phyloP scores from a whole-genome alignment of 2,888 invertebrate genomes.

The Hypomecis atomaria region DNA sequence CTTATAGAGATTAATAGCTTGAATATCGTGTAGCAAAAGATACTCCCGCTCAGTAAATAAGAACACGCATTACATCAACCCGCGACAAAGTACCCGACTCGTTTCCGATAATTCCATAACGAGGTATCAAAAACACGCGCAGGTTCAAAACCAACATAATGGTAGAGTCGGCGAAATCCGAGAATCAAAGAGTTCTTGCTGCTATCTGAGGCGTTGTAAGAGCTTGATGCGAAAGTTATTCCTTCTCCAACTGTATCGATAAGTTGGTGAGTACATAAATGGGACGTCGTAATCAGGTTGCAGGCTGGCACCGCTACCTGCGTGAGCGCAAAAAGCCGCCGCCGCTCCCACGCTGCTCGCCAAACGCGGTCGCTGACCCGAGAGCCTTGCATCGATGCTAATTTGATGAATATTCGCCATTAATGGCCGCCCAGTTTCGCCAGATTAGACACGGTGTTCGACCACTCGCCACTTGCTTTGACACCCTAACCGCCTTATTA shows the following conservation, averaged over 20 bases:
- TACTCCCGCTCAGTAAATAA: slow-evolving; percentile 5
- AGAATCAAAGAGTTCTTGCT: neutral
- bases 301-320: slow-evolving; percentile 46
- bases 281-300: slow-evolving; percentile 49
- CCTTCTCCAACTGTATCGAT: neutral
- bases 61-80: slow-evolving; percentile 21
- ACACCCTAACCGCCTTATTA: neutral
- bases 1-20: neutral
- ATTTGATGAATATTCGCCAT: slow-evolving; percentile 71
- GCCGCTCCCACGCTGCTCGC: slow-evolving; percentile 66
- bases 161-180: neutral
- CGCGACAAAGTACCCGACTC: slow-evolving; percentile 30
- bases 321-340: slow-evolving; percentile 63
- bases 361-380: slow-evolving; percentile 64
- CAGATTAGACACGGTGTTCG: slow-evolving; percentile 30
- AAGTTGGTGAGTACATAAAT: slow-evolving; percentile 28
- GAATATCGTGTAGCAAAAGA: neutral
- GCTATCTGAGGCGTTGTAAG: neutral
- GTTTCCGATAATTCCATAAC: slow-evolving; percentile 35
- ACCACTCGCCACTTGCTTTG: slow-evolving; percentile 6
- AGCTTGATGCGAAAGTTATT: neutral
- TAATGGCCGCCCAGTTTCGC: slow-evolving; percentile 34
- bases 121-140: slow-evolving; percentile 35
- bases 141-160: neutral
- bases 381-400: slow-evolving; percentile 70